Evolutionary conservation across 2,888 invertebrate genomes (phyloP).

Genomic region (Sinotaia quadrata): DNA sequence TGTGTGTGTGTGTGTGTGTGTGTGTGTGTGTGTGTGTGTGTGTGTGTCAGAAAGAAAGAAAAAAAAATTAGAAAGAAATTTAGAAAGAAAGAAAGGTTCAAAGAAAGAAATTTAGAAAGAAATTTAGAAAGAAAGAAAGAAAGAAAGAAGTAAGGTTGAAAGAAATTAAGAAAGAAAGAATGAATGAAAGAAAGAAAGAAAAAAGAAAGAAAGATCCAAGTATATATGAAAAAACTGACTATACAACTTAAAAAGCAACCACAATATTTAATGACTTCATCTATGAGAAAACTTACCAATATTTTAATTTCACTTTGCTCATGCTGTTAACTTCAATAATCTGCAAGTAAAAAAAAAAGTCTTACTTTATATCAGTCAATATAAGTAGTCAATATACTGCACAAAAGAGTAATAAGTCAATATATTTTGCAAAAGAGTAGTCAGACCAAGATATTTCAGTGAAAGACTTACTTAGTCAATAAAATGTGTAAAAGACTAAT

Average conservation of each 20-base stretch:
- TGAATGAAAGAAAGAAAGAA: not conserved
- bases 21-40: slow-evolving; percentile 16
- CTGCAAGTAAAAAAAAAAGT: slow-evolving; percentile 70
- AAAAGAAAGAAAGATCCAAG: not conserved
- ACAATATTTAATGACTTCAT: too few relatives aligned
- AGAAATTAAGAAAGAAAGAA: not conserved
- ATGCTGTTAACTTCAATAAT: slow-evolving; percentile 98
- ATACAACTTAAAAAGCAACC: too few relatives aligned
- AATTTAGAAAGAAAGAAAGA: slow-evolving; percentile 9
- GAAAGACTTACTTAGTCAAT: too few relatives aligned
- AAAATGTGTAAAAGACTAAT: too few relatives aligned
- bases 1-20: slow-evolving; percentile 4
- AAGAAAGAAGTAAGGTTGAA: not conserved
- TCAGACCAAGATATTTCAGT: too few relatives aligned
- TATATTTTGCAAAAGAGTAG: too few relatives aligned
- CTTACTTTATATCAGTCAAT: too few relatives aligned
- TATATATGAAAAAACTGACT: too few relatives aligned
- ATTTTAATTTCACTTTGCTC: slow-evolving; percentile 96
- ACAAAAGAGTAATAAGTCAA: too few relatives aligned
- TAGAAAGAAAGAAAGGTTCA: slow-evolving; percentile 8
- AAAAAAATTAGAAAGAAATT: slow-evolving; percentile 7
- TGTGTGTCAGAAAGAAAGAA: slow-evolving; percentile 7
- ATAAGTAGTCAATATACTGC: too few relatives aligned
- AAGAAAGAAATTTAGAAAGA: slow-evolving; percentile 10
- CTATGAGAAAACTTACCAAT: slow-evolving; percentile 94